A percentile compares a stretch with the other conserved stretches of the same genome.
Evolutionary conservation across 2,888 invertebrate genomes (phyloP).

Genomic region (Mylabris sibirica): DNA sequence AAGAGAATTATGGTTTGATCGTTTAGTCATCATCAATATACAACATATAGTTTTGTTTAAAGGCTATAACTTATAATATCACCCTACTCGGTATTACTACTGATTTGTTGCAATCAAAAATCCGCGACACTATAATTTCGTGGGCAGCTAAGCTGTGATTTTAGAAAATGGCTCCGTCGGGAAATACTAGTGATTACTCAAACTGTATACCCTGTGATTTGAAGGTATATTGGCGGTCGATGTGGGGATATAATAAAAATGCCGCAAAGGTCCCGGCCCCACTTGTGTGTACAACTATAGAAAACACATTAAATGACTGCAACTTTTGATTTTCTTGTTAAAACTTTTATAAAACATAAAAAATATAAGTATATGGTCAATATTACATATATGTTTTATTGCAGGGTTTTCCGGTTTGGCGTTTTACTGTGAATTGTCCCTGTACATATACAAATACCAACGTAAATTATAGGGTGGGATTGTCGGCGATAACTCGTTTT

Average conservation of each 20-base stretch:
- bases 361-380: conserved; percentile 25
- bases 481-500: conserved; percentile 15
- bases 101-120: conserved; percentile 44
- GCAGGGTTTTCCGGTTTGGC: conserved; percentile 12
- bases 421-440: conserved; percentile 29
- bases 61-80: conserved; percentile 44
- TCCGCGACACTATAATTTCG: conserved; percentile 59
- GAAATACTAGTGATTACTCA: conserved; percentile 58
- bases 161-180: conserved; percentile 60
- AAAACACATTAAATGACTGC: conserved; percentile 48
- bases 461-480: conserved; percentile 26
- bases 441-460: conserved; percentile 15
- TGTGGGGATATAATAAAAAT: conserved; percentile 63
- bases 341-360: conserved; percentile 43
- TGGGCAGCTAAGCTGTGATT: conserved; percentile 61
- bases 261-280: conserved; percentile 47
- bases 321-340: conserved; percentile 48
- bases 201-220: conserved; percentile 62
- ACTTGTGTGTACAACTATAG: conserved; percentile 38
- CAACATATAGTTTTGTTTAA: conserved; percentile 12
- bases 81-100: conserved; percentile 16
- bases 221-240: conserved; percentile 60
- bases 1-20: conserved; percentile 6
- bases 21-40: conserved; percentile 37
- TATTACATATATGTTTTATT: conserved; percentile 30